phyloP scores from a whole-genome alignment of 2,797 vertebrate species.

The Takifugu rubripes region DNA sequence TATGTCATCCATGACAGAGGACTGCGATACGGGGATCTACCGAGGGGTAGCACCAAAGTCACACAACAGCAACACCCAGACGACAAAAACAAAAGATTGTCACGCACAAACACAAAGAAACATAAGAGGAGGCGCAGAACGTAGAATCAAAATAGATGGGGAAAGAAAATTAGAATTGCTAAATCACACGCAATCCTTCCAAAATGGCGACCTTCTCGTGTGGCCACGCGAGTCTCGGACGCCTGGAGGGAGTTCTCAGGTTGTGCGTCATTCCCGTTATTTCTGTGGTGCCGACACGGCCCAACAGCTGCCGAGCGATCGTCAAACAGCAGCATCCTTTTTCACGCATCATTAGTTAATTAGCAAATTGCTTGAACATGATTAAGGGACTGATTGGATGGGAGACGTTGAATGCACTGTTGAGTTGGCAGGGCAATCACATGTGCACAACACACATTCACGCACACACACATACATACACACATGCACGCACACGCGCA shows the following conservation, averaged over 20 bases:
- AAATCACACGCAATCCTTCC: conserved; percentile 22
- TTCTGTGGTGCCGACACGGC: conserved; percentile 42
- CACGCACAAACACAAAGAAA: conserved; percentile 6
- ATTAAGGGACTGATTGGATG: conserved; percentile 63
- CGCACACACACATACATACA: conserved; percentile 15
- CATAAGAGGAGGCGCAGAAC: too few species aligned
- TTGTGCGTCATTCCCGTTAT: conserved; percentile 50
- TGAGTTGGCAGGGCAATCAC: conserved; percentile 34
- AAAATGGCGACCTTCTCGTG: conserved; percentile 28
- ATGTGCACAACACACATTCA: not conserved
- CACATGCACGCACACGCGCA: conserved; percentile 10
- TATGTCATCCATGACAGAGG: conserved; percentile 99
- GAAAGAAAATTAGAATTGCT: too few species aligned
- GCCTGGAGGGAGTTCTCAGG: conserved; percentile 28
- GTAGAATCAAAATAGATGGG: too few species aligned
- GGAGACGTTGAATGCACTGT: conserved; percentile 43
- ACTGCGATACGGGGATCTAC: conserved; percentile 97
- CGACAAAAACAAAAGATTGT: not conserved
- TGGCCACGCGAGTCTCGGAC: conserved; percentile 14
- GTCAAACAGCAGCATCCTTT: conserved; percentile 57
- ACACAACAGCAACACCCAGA: conserved; percentile 33
- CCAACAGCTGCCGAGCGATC: conserved; percentile 57
- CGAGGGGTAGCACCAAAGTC: conserved; percentile 62
- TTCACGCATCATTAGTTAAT: conserved; percentile 68
- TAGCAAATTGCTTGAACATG: conserved; percentile 56